Base-by-base conservation (phyloP, 2,888 invertebrate genomes). In the Rosalia funebris region DNA sequence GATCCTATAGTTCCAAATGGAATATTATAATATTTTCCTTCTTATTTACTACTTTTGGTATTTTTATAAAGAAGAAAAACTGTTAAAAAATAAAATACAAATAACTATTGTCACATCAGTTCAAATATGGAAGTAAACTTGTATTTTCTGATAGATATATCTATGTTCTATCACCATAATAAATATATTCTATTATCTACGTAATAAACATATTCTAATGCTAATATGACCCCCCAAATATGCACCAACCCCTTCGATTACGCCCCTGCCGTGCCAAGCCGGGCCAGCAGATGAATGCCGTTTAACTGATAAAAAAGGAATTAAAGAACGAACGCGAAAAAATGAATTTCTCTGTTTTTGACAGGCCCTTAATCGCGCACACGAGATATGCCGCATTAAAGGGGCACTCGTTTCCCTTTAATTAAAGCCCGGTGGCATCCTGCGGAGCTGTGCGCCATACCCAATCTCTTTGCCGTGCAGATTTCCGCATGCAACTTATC, bases 271-370 rank as follows among this genome's bases (percentile, higher is more conserved):
- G 57, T 63, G 60, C 52, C 55, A 62, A 39, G 65, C 56, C 58
- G 69, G 66, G 68, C 70, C 75, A 70, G 73, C 78, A 77, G 80
- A 81, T 81, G 82, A 82, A 82, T 82, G 81, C 81, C 78, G 77
- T 77, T 79, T 77, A 78, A 80, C 81, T 82, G 82, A 82, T 82
- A 82, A 82, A 81, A 81, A 81, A 77, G 80, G 80, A 82, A 82
- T 82, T 82, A 82, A 80, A 81, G 81, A 80, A 81, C 77, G 81
- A 79, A 79, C 75, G 78, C 79, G 79, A 81, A 82, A 82, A 82
- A 82, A 82, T 82, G 82, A 82, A 81, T 81, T 82, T 81, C 79
- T 81, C 82, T 82, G 82, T 82, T 82, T 82, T 80, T 82, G 82
- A 82, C 82, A 82, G 82, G 79, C 77, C 79, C 81, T 81, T 82